Evolutionary conservation across 2,797 vertebrate genomes (phyloP).

Genomic region (Gymnoscopelus microlampas): DNA sequence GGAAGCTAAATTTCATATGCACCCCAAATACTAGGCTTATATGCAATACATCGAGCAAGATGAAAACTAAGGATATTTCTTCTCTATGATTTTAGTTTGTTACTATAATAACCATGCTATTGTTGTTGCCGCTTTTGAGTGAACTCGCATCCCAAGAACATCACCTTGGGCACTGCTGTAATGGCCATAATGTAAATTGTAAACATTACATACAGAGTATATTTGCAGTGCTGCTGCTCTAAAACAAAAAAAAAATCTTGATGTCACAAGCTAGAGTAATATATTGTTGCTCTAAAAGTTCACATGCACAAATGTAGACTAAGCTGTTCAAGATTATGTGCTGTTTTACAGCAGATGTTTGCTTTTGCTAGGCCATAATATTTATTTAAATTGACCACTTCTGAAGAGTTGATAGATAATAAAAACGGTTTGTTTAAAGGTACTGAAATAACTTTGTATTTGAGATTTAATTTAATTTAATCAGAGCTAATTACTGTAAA

Average conservation of each 20-base stretch:
- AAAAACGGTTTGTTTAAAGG: conserved; percentile 23
- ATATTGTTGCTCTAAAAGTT: conserved; percentile 8
- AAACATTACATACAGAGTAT: no score
- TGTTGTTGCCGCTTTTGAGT: no score
- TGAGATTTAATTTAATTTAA: conserved; percentile 36
- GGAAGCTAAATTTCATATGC: no score
- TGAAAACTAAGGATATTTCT: no score
- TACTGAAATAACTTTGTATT: conserved; percentile 41
- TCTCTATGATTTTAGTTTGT: no score
- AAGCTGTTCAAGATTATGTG: conserved; percentile 26
- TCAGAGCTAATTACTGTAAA: conserved; percentile 26
- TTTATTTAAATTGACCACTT: conserved; percentile 39
- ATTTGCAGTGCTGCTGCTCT: no score
- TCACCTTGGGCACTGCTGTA: no score
- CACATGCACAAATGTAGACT: not conserved
- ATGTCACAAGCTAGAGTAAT: not conserved
- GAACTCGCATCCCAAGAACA: no score
- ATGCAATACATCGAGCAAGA: no score
- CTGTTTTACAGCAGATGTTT: conserved; percentile 26
- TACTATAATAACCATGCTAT: no score
- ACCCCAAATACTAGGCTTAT: no score
- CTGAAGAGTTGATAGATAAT: conserved; percentile 19
- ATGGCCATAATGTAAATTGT: no score
- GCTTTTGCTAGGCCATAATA: conserved; percentile 15
- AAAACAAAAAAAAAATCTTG: not conserved